Evolutionary conservation across 2,797 vertebrate genomes (phyloP), one percentile per base, ranked within the genome.

Genomic region (Muscicapa striata): DNA sequence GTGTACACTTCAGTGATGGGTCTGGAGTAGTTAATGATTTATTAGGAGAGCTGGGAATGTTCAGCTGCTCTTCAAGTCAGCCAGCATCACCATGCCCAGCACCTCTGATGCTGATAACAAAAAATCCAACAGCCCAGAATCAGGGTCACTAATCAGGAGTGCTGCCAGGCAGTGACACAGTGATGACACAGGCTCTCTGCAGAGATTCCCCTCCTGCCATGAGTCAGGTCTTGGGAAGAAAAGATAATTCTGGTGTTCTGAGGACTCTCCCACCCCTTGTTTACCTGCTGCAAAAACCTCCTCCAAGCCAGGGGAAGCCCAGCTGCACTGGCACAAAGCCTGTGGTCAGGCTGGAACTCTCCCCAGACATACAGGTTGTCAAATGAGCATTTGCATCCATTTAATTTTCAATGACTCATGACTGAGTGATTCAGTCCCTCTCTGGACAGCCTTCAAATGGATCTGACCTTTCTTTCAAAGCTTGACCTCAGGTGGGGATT

Each of bases 401-500:
- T 96, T 93, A 95, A 86, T 95, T 96, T 94, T 90, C 89, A 84
- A 24, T 96, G 96, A 96, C 78, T 97, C 97, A 96, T 64, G 84
- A 55, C 62, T 75, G 93, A 94, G 76, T 95, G 95, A 96, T 96
- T 97, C 93, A 95, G 54, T 83, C 76, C 89, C 82, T 63, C 67
- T 87, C 84, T 45, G 80, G 94, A 80, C 61, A 76, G 85, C 89
- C 85, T 94, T 80, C 87, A 95, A 89, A 95, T 89, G 90, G 81
- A 77, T 82, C 70, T 93, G 91, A 96, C 96, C 95, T 96, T 97
- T 95, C 85, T 80, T 90, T 93, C 93, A 94, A 84, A 94, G 87
- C 85, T 84, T 94, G 95, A 91, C 90, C 87, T 94, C 91, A 95
- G 96, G 95, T 94, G 66, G 89, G 78, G 91, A 89, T 95, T 87